Conservation (phyloP, 2,113 vertebrate species). For the Hippocampus comes region DNA sequence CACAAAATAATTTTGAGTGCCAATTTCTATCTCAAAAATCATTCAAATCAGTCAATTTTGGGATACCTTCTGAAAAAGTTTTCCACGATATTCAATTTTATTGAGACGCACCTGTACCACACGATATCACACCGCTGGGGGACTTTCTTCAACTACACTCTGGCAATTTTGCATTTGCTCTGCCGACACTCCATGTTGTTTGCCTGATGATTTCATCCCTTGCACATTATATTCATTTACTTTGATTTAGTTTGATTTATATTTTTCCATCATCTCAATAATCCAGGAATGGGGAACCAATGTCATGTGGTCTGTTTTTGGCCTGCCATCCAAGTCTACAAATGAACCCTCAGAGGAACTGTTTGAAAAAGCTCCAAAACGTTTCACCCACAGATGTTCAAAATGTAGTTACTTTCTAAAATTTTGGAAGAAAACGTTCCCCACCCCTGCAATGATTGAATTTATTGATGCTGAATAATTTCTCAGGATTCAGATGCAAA, state of each 20-base stretch:
- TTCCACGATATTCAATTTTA: not conserved
- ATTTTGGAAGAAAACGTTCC: not conserved
- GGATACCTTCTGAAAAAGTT: not conserved
- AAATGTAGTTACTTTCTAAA: not conserved
- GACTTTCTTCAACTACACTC: not conserved
- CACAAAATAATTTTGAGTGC: too few species aligned
- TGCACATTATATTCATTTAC: conserved; percentile 20
- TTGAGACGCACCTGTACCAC: not conserved
- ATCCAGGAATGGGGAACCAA: not conserved
- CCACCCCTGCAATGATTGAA: not conserved
- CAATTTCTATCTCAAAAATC: too few species aligned
- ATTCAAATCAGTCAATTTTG: not conserved
- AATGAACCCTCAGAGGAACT: not conserved
- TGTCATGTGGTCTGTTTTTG: not conserved
- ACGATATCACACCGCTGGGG: not conserved
- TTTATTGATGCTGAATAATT: not conserved
- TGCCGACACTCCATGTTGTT: conserved; percentile 34
- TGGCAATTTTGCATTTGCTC: conserved; percentile 55
- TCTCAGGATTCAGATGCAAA: not conserved
- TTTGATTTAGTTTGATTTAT: conserved; percentile 20
- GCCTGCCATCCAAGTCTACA: not conserved
- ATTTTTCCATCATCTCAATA: conserved; percentile 16
- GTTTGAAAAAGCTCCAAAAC: not conserved
- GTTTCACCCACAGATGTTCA: not conserved
- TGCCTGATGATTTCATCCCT: conserved; percentile 33